Evolutionary conservation across 2,797 vertebrate species (phyloP).

Genomic region (Sebastes hubbsi): DNA sequence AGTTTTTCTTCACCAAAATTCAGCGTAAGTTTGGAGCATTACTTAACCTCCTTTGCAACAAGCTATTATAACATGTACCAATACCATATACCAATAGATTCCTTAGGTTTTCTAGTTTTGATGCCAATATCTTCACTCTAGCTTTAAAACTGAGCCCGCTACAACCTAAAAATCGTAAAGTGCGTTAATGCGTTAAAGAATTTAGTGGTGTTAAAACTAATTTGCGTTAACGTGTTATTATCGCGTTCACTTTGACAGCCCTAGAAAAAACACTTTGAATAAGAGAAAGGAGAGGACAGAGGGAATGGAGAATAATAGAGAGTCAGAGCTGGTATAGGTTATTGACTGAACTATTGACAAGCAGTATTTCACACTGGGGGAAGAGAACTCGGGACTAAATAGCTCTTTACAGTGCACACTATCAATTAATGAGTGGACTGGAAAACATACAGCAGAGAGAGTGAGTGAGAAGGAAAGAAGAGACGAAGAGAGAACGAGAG

Average conservation of each 20-base stretch:
- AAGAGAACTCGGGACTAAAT: conserved; percentile 9
- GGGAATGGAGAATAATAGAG: conserved; percentile 20
- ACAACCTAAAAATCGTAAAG: too few relatives aligned
- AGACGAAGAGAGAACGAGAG: conserved; percentile 13
- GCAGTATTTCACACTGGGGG: conserved; percentile 19
- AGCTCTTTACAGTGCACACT: conserved; percentile 25
- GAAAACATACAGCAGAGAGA: conserved; percentile 8
- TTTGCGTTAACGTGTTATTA: too few relatives aligned
- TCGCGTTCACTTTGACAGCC: too few relatives aligned
- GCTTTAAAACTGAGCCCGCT: too few relatives aligned
- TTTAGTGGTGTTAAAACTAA: background rate
- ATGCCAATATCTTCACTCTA: too few relatives aligned
- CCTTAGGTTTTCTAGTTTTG: too few relatives aligned
- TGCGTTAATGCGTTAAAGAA: too few relatives aligned
- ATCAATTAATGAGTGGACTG: conserved; percentile 22
- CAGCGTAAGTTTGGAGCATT: rapidly evolving
- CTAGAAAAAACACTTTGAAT: background rate
- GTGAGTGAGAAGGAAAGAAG: background rate
- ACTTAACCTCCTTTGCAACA: too few relatives aligned
- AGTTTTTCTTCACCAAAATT: too few relatives aligned
- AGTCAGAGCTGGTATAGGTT: conserved; percentile 20
- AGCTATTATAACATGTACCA: too few relatives aligned
- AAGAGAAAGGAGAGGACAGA: background rate
- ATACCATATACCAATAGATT: too few relatives aligned
- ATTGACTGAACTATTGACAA: conserved; percentile 51